Percentiles rank a stretch among this genome's conserved stretches.
phyloP scores from a whole-genome alignment of 2,888 invertebrate species.

The Nomada fabriciana region DNA sequence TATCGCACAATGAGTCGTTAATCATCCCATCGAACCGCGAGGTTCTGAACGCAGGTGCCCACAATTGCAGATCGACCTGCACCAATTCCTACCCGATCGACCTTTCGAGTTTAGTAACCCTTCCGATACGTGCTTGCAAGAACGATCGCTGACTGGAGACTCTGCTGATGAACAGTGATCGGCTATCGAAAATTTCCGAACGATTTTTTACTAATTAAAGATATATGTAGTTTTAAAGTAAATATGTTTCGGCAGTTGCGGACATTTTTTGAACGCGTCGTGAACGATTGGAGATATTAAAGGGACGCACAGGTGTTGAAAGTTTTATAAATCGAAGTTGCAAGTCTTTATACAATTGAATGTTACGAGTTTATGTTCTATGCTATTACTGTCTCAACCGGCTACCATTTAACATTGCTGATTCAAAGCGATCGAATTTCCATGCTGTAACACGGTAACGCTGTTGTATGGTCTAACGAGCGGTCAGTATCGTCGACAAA shows the following conservation, averaged over 20 bases:
- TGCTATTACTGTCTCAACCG: not conserved
- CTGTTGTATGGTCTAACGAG: slow-evolving; percentile 7
- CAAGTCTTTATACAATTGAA: not conserved
- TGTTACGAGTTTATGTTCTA: not conserved
- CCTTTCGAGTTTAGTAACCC: slow-evolving; percentile 15
- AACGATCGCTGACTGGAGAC: not conserved
- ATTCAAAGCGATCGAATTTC: slow-evolving; percentile 19
- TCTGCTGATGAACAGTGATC: not conserved
- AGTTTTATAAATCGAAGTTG: not conserved
- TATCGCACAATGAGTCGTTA: slow-evolving; percentile 50
- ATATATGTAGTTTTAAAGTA: too few relatives aligned
- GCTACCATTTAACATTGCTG: not conserved
- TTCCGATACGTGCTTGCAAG: not conserved
- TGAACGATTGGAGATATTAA: not conserved
- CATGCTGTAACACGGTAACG: not conserved
- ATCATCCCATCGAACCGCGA: slow-evolving; percentile 45
- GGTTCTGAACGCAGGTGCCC: slow-evolving; percentile 32
- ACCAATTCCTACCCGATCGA: slow-evolving; percentile 25
- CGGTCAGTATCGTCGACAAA: not conserved
- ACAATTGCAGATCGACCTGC: slow-evolving; percentile 19
- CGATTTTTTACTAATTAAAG: too few relatives aligned
- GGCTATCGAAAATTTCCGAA: not conserved
- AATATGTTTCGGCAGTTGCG: too few relatives aligned
- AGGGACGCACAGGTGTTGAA: not conserved
- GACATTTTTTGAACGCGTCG: too few relatives aligned